A percentile compares a stretch with the other conserved stretches of the same genome.
Conservation (phyloP, 2,888 invertebrate species). For the Eupithecia centaureata region DNA sequence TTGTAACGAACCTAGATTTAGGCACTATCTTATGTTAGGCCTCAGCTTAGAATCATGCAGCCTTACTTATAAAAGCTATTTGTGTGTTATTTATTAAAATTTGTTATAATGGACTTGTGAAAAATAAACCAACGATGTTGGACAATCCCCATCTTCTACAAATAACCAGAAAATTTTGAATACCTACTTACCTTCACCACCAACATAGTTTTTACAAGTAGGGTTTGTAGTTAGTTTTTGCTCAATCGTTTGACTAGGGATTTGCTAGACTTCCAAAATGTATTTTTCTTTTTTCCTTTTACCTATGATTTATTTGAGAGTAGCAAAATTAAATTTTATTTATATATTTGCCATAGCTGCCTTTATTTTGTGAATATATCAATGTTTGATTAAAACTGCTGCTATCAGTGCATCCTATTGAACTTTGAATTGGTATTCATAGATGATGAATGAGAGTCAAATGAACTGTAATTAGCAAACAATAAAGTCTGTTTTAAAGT, state of each 20-base stretch:
- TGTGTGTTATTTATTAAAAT: neutral
- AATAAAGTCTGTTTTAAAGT: neutral
- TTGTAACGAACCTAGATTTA: conserved; percentile 44
- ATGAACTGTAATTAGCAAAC: conserved; percentile 3
- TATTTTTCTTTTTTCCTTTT: conserved; percentile 16
- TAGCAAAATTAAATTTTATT: neutral
- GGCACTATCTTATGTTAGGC: neutral
- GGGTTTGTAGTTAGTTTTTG: conserved; percentile 53
- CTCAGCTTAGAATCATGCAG: conserved; percentile 19
- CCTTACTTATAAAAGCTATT: conserved; percentile 1
- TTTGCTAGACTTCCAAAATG: conserved; percentile 52
- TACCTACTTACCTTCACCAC: neutral
- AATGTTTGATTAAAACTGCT: neutral
- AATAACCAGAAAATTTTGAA: neutral
- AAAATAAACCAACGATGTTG: neutral
- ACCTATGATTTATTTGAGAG: neutral
- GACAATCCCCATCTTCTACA: neutral
- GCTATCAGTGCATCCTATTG: neutral
- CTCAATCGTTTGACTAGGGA: conserved; percentile 69
- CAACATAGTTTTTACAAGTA: neutral
- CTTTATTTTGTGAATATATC: neutral
- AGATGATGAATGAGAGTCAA: neutral
- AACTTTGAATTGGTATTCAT: conserved; percentile 4
- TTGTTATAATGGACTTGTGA: neutral
- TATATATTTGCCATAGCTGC: neutral